Base-by-base conservation (phyloP, 2,888 invertebrate genomes). In the Eumerus sabulonum region DNA sequence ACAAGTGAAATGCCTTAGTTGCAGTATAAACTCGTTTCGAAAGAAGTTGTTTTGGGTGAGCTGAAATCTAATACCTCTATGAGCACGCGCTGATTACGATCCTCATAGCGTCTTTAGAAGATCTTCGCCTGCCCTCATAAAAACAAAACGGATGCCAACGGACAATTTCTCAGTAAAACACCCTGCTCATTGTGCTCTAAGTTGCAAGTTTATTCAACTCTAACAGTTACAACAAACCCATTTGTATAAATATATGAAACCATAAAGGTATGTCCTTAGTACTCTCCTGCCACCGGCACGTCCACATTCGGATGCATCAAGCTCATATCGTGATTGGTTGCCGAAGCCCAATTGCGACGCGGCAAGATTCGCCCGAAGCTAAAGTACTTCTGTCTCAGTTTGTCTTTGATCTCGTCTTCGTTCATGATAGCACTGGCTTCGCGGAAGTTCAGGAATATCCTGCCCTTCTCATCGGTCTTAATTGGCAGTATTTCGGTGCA, bases 401-500 rank as follows among this genome's bases (percentile, higher is more conserved):
- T 88, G 5, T 88, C 87, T 82, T 88, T 88, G 38, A 88, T 87
- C 63, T 88, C 89, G 60, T 88, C 88, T 73, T 89, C 89, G 76
- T 88, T 88, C 87, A 89, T 88, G 0, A 89, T 87, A 50, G 88
- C 86, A 38, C 88, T 89, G 0, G 89, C 88, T 60, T 89, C 89
- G 14, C 87, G 87, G 45, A 89, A 89, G 68, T 89, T 89, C 1
- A 89, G 82, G 67, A 87, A 89, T 38, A 89, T 88, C 5, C 88
- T 83, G 0, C 89, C 89, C 72, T 87, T 88, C 1, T 88, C 87
- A 56, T 89, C 89, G 2, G 89, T 89, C 67, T 89, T 89, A 14
- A 89, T 88, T 40, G 89, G 89, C 18, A 89, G 71, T 14, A 89
- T 89, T 82, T 89, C 89, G 0, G 89, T 89, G 83, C 89, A 89